Evolutionary conservation across 2,113 vertebrate species (phyloP).

Genomic region (Colinus virginianus): DNA sequence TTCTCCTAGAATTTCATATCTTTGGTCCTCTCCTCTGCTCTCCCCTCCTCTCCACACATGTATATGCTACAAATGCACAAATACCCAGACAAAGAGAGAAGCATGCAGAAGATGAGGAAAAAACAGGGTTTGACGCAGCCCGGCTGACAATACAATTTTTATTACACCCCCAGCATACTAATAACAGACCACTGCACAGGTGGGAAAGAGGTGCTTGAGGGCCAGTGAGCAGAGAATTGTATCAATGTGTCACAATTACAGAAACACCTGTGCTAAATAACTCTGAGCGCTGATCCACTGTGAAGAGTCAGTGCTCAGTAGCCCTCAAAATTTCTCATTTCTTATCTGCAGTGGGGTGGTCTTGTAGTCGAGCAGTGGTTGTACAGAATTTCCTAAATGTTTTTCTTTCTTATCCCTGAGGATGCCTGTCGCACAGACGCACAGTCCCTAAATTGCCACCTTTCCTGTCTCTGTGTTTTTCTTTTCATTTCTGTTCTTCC

Average conservation of each 20-base stretch:
- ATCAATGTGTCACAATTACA: slow-evolving; percentile 11
- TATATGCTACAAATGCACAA: not conserved
- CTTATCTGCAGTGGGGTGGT: slow-evolving; percentile 37
- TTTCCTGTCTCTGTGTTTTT: slow-evolving; percentile 46
- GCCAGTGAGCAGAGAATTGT: not conserved
- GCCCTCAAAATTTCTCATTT: slow-evolving; percentile 65
- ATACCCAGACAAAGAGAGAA: not conserved
- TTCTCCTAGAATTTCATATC: not conserved
- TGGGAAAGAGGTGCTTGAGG: not conserved
- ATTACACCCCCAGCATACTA: not conserved
- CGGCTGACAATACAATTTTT: not conserved
- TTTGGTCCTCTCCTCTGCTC: not conserved
- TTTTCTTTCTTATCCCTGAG: slow-evolving; percentile 48
- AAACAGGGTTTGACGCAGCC: not conserved
- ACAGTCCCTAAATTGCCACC: slow-evolving; percentile 52
- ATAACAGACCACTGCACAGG: not conserved
- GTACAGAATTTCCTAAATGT: slow-evolving; percentile 30
- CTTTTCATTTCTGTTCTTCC: slow-evolving; percentile 39
- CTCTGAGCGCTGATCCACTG: not conserved
- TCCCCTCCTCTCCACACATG: too few species aligned
- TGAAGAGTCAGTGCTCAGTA: slow-evolving; percentile 47
- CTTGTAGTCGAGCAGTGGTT: not conserved
- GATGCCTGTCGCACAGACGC: slow-evolving; percentile 19
- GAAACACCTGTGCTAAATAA: slow-evolving; percentile 44
- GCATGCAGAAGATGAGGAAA: not conserved